A percentile compares a stretch with the other conserved stretches of the same genome.
Evolutionary conservation across 2,888 invertebrate species (phyloP).

Genomic region (Carterocephalus palaemon): DNA sequence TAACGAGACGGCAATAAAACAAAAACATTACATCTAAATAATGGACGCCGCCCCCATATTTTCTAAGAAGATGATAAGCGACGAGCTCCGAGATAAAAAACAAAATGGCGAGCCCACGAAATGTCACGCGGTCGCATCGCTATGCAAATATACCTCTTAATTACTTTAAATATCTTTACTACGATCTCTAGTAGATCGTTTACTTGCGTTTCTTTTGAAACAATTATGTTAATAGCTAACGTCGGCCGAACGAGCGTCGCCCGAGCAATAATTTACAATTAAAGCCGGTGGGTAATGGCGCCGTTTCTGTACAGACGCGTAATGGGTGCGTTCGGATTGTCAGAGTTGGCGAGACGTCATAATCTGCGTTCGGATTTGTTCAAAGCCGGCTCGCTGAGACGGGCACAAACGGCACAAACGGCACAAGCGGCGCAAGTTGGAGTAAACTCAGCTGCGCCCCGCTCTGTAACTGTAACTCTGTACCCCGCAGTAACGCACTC

Average conservation of each 20-base stretch:
- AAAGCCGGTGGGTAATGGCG: slow-evolving; percentile 53
- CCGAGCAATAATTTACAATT: slow-evolving; percentile 65
- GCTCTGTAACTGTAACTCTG: no score
- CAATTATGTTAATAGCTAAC: slow-evolving; percentile 67
- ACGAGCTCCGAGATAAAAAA: slow-evolving; percentile 49
- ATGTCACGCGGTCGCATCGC: slow-evolving; percentile 57
- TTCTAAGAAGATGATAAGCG: slow-evolving; percentile 55
- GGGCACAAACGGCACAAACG: no score
- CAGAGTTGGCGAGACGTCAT: slow-evolving; percentile 50
- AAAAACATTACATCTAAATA: slow-evolving; percentile 48
- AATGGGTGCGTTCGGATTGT: slow-evolving; percentile 39
- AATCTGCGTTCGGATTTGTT: slow-evolving; percentile 61
- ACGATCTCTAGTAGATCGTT: slow-evolving; percentile 62
- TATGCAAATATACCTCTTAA: slow-evolving; percentile 69
- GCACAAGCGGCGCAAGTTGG: no score
- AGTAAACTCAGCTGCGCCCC: slow-evolving; percentile 65
- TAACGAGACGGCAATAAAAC: slow-evolving; percentile 48
- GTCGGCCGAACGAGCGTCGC: slow-evolving; percentile 39
- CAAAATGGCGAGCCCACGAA: slow-evolving; percentile 55
- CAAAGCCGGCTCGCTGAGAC: slow-evolving; percentile 50
- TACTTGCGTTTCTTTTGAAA: slow-evolving; percentile 68
- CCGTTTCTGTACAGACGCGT: slow-evolving; percentile 31
- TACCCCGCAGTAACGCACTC: slow-evolving; percentile 57
- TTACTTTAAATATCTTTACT: slow-evolving; percentile 64
- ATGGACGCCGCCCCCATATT: slow-evolving; percentile 45